phyloP scores from a whole-genome alignment of 2,888 invertebrate species.

The Coleophora deauratella region DNA sequence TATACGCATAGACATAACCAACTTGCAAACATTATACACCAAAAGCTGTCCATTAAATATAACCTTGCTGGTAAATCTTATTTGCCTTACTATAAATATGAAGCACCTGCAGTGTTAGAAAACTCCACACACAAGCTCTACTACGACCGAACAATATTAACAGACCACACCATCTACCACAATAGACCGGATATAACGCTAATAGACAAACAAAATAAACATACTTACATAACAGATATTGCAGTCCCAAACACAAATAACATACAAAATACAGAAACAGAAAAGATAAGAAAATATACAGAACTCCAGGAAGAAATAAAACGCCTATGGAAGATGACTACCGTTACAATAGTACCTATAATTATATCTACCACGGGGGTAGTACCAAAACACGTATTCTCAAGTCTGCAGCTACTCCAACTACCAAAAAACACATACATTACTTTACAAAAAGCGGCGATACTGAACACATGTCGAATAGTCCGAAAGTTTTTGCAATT shows the following conservation, averaged over 20 bases:
- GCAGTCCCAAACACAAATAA: conserved; percentile 12
- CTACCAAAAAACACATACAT: too few relatives aligned
- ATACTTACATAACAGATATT: conserved; percentile 9
- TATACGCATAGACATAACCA: conserved; percentile 16
- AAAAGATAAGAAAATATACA: background rate
- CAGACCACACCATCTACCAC: conserved; percentile 9
- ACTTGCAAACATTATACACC: conserved; percentile 2
- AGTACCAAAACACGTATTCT: too few relatives aligned
- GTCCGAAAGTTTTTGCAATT: too few relatives aligned
- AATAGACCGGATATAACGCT: conserved; percentile 12
- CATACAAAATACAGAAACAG: conserved; percentile 7
- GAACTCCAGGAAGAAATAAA: conserved; percentile 7
- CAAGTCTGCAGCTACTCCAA: too few relatives aligned
- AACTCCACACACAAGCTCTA: conserved; percentile 5
- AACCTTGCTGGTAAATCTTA: conserved; percentile 1
- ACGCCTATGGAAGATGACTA: conserved; percentile 8
- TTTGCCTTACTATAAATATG: conserved; percentile 11
- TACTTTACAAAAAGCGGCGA: too few relatives aligned
- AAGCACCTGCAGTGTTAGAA: conserved; percentile 5
- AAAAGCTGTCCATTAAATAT: conserved; percentile 8
- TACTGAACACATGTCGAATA: too few relatives aligned
- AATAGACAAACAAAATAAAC: conserved; percentile 9
- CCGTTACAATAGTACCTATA: conserved; percentile 8
- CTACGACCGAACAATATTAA: conserved; percentile 8
- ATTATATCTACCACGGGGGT: background rate